Evolutionary conservation across 2,797 vertebrate genomes (phyloP), one percentile per base, ranked within the genome.

Genomic region (Orestias chungarensis): DNA sequence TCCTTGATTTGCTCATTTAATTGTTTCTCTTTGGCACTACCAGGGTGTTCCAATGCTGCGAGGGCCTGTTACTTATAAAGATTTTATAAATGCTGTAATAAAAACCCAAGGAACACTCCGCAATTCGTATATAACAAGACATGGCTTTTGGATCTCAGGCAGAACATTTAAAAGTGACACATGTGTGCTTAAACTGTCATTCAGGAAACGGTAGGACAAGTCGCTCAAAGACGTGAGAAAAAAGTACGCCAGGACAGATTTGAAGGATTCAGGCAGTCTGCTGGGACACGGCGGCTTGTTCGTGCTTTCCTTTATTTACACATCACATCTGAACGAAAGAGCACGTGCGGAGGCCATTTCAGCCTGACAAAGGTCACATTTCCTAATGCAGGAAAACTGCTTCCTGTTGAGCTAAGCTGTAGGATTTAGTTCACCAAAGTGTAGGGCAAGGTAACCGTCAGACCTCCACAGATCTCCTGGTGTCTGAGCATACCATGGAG

Each of bases 351-450:
- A 93, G 88, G 89, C 88, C 91, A 87, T 92, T 91, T 91, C 82
- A 91, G 89, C 86, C 2, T 62, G 85, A 91, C 92, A 93, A 95
- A 95, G 93, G 93, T 95, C 82, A 25, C 86, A 75, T 78, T 95
- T 96, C 94, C 94, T 93, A 91, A 82, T 78, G 84, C 92, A 93
- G 94, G 93, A 96, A 95, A 93, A 90, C 85, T 89, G 87, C 83
- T 88, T 91, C 93, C 94, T 93, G 92, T 23, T 33, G 20, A 75
- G 71, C 82, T 74, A 44, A 9, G 69, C 68, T 59, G 73, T 31
- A 68, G 70, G 70, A 80, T 67, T 69, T 17, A 78, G 75, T 59
- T 75, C 76, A 74, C 71, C 66, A 47, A 78, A 79, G 73, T 81
- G 75, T 43, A 68, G 67, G 25, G 66, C 66, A 35, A 50, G 65